These are phyloP conservation scores for Leptodactylus fallax DNA, from an alignment of 2,797 vertebrate genomes.

Conservation along the genomic window DNA sequence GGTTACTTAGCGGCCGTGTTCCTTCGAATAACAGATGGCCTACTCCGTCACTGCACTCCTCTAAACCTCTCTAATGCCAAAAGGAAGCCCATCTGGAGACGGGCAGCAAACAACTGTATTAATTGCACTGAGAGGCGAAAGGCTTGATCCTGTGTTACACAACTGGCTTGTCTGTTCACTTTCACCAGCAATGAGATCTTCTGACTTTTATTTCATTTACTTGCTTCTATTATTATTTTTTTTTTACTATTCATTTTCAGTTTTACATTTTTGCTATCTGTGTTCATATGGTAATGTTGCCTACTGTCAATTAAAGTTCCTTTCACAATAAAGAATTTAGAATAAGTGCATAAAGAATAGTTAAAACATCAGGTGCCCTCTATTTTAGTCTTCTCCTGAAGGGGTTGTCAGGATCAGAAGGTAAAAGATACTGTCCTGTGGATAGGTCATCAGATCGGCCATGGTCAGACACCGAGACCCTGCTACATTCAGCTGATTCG, in stretches of 20 bases:
- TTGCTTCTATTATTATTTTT: not conserved
- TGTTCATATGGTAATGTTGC: not conserved
- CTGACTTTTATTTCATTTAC: not conserved
- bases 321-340: too few species aligned
- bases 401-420: too few species aligned
- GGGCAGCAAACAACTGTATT: conserved; percentile 7
- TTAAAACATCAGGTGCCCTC: too few species aligned
- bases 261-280: not conserved
- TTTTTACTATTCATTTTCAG: not conserved
- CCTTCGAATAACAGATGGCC: conserved; percentile 43
- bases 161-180: not conserved
- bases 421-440: too few species aligned
- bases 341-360: too few species aligned
- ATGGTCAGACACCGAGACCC: too few species aligned
- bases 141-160: not conserved
- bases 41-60: not conserved
- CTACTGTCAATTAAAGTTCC: not conserved
- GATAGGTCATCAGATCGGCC: too few species aligned
- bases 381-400: too few species aligned
- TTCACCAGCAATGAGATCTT: not conserved
- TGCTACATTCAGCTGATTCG: too few species aligned
- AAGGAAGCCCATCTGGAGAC: not conserved
- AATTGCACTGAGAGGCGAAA: not conserved
- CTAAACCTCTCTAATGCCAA: conserved; percentile 38
- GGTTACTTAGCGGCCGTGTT: conserved; percentile 10